These are phyloP conservation scores for Chauna torquata DNA, from an alignment of 2,113 vertebrate genomes.

Conservation along the genomic window DNA sequence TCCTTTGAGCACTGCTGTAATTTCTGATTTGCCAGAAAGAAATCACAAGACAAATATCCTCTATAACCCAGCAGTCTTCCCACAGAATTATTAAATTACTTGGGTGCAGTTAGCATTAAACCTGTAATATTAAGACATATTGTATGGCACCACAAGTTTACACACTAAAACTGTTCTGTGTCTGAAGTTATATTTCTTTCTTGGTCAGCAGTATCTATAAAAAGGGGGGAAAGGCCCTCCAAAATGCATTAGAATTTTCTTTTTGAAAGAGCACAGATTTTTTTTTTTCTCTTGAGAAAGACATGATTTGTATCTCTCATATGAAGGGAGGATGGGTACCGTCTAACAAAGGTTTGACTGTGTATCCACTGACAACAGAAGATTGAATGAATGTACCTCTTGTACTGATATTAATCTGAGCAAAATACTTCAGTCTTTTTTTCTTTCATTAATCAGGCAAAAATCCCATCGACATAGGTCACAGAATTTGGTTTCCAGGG, in stretches of 20 bases:
- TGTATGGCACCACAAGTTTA: constrained; percentile 18
- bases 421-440: constrained; percentile 20
- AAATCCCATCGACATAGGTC: not conserved
- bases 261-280: not conserved
- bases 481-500: not conserved
- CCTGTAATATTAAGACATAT: constrained; percentile 35
- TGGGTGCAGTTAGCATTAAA: constrained; percentile 38
- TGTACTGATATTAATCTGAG: constrained; percentile 29
- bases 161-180: constrained; percentile 52
- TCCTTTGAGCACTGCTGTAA: constrained; percentile 78
- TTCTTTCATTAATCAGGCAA: constrained; percentile 9
- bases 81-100: constrained; percentile 78
- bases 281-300: constrained; percentile 28
- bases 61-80: constrained; percentile 70
- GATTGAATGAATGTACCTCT: constrained; percentile 49
- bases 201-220: not conserved
- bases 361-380: constrained; percentile 21
- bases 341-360: constrained; percentile 60
- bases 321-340: not conserved
- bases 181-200: constrained; percentile 16
- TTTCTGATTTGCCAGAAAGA: constrained; percentile 77
- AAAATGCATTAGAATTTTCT: not conserved
- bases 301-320: not conserved
- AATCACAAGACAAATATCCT: constrained; percentile 80
- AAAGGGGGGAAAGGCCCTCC: not conserved